Evolutionary conservation across 2,797 vertebrate genomes (phyloP).

Genomic region (Epinephelus malabaricus): DNA sequence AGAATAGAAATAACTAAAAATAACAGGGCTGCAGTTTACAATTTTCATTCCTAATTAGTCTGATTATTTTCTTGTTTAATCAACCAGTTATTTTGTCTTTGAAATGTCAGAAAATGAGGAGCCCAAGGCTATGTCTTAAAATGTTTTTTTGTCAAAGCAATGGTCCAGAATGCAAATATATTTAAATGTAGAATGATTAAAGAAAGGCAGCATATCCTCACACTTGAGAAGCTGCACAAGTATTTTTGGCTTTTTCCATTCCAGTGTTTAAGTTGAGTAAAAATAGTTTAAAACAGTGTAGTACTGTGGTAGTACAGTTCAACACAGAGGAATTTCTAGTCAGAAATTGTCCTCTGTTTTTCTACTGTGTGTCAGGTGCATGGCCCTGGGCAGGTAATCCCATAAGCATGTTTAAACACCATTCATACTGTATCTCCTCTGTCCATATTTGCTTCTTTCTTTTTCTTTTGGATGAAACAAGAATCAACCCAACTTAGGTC

Average conservation of each 20-base stretch:
- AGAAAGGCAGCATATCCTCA: background rate
- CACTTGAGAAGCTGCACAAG: too few species aligned
- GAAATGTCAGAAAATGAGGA: background rate
- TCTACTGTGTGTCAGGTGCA: background rate
- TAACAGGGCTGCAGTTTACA: background rate
- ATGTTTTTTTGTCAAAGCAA: background rate
- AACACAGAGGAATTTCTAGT: background rate
- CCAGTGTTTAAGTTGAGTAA: background rate
- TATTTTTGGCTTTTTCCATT: too few species aligned
- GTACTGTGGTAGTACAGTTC: background rate
- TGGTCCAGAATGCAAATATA: background rate
- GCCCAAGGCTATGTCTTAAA: background rate
- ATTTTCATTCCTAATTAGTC: too few species aligned
- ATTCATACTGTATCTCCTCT: too few species aligned
- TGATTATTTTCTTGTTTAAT: background rate
- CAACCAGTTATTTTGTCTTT: background rate
- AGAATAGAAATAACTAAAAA: background rate
- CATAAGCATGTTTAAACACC: background rate
- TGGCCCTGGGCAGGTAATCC: background rate
- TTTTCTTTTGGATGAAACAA: background rate
- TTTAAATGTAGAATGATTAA: background rate
- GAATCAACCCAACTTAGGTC: constrained; percentile 20
- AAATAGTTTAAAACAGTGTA: background rate
- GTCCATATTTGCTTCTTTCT: constrained; percentile 13
- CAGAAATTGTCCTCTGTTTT: background rate